phyloP scores from a whole-genome alignment of 2,888 invertebrate genomes.

The Stenoptilia bipunctidactyla region DNA sequence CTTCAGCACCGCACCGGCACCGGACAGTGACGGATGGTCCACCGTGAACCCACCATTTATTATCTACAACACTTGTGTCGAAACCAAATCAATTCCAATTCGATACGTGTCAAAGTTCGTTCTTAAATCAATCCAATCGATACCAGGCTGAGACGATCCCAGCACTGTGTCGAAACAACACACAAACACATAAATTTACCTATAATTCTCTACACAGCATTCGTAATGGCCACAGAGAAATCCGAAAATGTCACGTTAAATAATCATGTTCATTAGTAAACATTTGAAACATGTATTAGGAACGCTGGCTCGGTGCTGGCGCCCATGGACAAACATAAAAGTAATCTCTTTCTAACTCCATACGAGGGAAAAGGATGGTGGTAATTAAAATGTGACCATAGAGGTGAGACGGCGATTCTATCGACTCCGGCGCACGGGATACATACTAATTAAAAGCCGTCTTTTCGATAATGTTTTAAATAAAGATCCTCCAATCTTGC shows the following conservation, averaged over 20 bases:
- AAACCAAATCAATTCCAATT: slow-evolving; percentile 15
- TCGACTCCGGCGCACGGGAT: slow-evolving; percentile 43
- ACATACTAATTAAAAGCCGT: slow-evolving; percentile 58
- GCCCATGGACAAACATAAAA: slow-evolving; percentile 46
- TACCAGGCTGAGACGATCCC: slow-evolving; percentile 15
- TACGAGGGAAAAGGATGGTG: slow-evolving; percentile 22
- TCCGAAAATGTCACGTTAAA: slow-evolving; percentile 66
- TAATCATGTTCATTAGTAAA: slow-evolving; percentile 70
- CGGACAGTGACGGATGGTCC: not conserved
- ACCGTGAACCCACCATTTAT: slow-evolving; percentile 10
- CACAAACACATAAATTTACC: no score
- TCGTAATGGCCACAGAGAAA: slow-evolving; percentile 43
- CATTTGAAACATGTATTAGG: slow-evolving; percentile 67
- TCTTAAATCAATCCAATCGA: slow-evolving; percentile 17
- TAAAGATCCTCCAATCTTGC: slow-evolving; percentile 29
- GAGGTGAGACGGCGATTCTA: slow-evolving; percentile 54
- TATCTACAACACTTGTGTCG: slow-evolving; percentile 9
- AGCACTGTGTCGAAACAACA: slow-evolving; percentile 15
- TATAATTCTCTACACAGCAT: slow-evolving; percentile 16
- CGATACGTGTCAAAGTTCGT: slow-evolving; percentile 30
- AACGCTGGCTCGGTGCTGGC: slow-evolving; percentile 59
- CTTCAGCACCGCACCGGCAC: no score
- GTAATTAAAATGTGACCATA: slow-evolving; percentile 38
- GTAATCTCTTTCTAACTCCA: slow-evolving; percentile 5
- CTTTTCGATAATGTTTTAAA: slow-evolving; percentile 27